A percentile compares a stretch with the other conserved stretches of the same genome.
phyloP scores from a whole-genome alignment of 2,888 invertebrate genomes.

The Macrosoma leucophasiata region DNA sequence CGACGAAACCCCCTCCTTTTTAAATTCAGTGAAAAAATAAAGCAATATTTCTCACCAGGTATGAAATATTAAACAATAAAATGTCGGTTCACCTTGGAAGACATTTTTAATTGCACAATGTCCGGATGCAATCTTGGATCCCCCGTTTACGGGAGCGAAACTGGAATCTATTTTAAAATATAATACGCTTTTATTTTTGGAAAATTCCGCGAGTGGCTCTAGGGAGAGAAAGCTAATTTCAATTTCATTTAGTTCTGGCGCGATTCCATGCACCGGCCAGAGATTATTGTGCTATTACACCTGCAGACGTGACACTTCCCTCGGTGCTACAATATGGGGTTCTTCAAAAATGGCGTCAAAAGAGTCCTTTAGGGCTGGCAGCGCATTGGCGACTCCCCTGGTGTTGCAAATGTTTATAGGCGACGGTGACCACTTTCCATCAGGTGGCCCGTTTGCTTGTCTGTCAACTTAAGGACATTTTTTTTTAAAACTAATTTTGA shows the following conservation, averaged over 20 bases:
- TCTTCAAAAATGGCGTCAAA: too few species aligned
- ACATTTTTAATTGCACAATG: conserved; percentile 27
- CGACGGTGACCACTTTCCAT: too few species aligned
- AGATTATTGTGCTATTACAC: conserved; percentile 35
- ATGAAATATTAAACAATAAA: conserved; percentile 2
- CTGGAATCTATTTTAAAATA: conserved; percentile 70
- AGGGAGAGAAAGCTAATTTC: conserved; percentile 74
- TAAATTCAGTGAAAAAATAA: too few species aligned
- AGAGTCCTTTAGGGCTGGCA: too few species aligned
- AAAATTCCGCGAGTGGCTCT: conserved; percentile 67
- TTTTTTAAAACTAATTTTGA: too few species aligned
- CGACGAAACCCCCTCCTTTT: too few species aligned
- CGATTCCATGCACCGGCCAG: conserved; percentile 66
- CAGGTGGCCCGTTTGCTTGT: too few species aligned
- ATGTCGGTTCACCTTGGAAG: conserved; percentile 1
- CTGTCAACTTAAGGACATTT: too few species aligned
- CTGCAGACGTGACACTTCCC: conserved; percentile 9
- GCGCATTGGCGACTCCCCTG: too few species aligned
- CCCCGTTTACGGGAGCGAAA: conserved; percentile 45
- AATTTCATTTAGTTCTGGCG: conserved; percentile 76
- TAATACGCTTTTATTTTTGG: conserved; percentile 73
- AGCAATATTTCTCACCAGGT: neutral
- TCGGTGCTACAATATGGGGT: too few species aligned
- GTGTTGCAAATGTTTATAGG: too few species aligned
- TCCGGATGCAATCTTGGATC: conserved; percentile 34